Evolutionary conservation across 2,113 vertebrate genomes (phyloP), one percentile per base, ranked within the genome.

Genomic region (Oxyruncus cristatus): DNA sequence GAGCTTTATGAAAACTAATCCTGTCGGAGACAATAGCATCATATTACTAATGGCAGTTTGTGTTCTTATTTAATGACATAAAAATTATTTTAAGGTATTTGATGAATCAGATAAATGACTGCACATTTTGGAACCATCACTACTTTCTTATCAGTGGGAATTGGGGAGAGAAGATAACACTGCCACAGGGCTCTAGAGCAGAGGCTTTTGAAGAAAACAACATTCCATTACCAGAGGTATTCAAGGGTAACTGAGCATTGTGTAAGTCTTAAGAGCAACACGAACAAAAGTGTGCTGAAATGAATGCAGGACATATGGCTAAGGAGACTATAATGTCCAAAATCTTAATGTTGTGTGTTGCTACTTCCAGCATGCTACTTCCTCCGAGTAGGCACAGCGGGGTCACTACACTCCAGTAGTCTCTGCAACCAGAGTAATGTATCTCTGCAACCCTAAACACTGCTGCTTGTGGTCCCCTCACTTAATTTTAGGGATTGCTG

Each of bases 341-440:
- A 42, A 44, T 30, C 24, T 26, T 58, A 53, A 44, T 17, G n/a
- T 19, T 33, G 21, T 0, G 1, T 23, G 22, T 9, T 39, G 26
- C 67, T 77, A 5, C 52, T 73, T 89, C 24, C 8, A 50, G 33
- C 0, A 5, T 5, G 23, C 59, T 19, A 13, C 37, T 62, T 62
- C 37, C 47, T 35, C 46, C 24, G 2, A 2, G 6, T 10, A 9
- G 7, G 30, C 52, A 27, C 5, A 0, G 1, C 3, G 28, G 22
- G 33, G 47, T 44, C 80, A 8, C 39, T 12, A 5, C n/a, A 2
- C 35, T 68, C 35, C 35, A 14, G 39, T 26, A 62, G 11, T 50
- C 42, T 47, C 58, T 39, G 24, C 59, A 27, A 1, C 42, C 49
- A 15, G 44, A 14, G 24, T 17, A 6, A 11, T 14, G 8, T 6